Percentiles rank a stretch among this genome's conserved stretches.
These are phyloP conservation scores for Hypsopygia costalis DNA, from an alignment of 2,888 invertebrate genomes.

Conservation along the genomic window DNA sequence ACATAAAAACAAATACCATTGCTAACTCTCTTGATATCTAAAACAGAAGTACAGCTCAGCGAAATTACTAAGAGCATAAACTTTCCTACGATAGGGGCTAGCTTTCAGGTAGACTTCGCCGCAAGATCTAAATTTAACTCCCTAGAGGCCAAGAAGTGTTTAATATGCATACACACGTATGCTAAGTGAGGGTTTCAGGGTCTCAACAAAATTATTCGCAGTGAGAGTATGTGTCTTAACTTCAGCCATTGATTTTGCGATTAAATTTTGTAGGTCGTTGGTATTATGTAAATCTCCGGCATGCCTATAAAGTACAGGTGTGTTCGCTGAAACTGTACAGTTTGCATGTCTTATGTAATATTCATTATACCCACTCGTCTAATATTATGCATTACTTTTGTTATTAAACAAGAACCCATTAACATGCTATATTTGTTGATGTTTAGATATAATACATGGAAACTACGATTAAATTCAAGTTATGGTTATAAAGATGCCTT, in stretches of 20 bases:
- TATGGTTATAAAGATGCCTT: no score
- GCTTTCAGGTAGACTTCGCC: constrained; percentile 19
- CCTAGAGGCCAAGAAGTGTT: constrained; percentile 4
- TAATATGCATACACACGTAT: constrained; percentile 15
- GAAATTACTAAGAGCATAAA: constrained; percentile 3
- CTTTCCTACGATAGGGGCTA: neutral
- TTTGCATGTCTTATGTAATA: neutral
- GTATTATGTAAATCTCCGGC: constrained; percentile 1
- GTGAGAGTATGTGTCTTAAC: neutral
- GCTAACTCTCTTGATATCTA: neutral
- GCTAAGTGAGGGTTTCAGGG: constrained; percentile 15
- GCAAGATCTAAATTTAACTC: constrained; percentile 23
- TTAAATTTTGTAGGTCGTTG: constrained; percentile 7
- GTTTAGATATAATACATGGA: neutral
- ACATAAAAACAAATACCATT: no score
- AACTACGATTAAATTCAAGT: neutral
- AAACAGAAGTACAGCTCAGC: neutral
- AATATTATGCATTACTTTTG: neutral
- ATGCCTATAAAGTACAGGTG: neutral
- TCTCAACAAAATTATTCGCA: constrained; percentile 11
- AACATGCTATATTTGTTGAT: neutral
- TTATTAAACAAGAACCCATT: neutral
- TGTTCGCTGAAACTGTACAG: neutral
- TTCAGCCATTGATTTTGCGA: constrained; percentile 4
- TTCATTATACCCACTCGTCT: neutral